A percentile compares a stretch with the other conserved stretches of the same genome.
phyloP scores from a whole-genome alignment of 2,113 vertebrate species.

The Ageneiosus marmoratus region DNA sequence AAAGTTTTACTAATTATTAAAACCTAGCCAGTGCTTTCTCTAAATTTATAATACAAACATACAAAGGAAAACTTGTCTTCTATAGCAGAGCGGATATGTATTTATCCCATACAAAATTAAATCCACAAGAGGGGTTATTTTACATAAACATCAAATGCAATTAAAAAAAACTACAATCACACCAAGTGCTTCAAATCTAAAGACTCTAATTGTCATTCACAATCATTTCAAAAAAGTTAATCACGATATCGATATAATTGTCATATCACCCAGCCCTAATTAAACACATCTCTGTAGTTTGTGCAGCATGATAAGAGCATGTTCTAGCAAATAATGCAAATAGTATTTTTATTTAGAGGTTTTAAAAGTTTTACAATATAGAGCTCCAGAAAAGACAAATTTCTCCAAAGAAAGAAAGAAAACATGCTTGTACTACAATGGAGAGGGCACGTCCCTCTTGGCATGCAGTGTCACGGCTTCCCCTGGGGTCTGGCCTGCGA shows the following conservation, averaged over 20 bases:
- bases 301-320: background rate
- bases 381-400: conserved; percentile 85
- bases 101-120: background rate
- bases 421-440: conserved; percentile 78
- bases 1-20: background rate
- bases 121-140: background rate
- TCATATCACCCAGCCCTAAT: background rate
- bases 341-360: conserved; percentile 81
- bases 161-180: background rate
- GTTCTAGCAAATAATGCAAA: conserved; percentile 71
- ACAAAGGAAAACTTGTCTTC: background rate
- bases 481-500: conserved; percentile 65
- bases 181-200: background rate
- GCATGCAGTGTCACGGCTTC: conserved; percentile 75
- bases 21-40: background rate
- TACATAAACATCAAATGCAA: background rate
- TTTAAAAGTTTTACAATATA: conserved; percentile 87
- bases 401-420: conserved; percentile 72
- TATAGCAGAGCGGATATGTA: background rate
- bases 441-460: conserved; percentile 71
- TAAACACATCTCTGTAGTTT: background rate
- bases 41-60: background rate
- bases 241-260: background rate
- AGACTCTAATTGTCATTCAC: background rate
- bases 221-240: background rate